These are phyloP conservation scores for Leptura quadrifasciata DNA, from an alignment of 2,888 invertebrate species.

Conservation along the genomic window DNA sequence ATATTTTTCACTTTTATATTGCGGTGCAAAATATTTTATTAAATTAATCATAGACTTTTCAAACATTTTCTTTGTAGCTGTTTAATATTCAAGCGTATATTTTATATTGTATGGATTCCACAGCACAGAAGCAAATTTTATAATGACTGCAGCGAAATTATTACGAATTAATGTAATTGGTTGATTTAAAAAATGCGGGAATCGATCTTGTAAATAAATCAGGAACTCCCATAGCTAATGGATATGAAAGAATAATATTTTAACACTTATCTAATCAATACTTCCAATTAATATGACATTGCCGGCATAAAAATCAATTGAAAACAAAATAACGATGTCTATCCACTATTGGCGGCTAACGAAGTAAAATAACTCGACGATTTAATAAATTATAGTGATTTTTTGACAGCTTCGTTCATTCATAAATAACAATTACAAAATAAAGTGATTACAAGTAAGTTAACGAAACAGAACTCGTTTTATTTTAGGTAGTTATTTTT, in stretches of 20 bases:
- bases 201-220: neutral
- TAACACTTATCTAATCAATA: neutral
- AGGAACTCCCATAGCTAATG: neutral
- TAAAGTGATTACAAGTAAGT: neutral
- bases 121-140: neutral
- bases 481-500: too few species aligned
- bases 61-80: too few species aligned
- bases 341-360: neutral
- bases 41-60: too few species aligned
- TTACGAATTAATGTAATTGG: neutral
- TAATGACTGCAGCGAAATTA: neutral
- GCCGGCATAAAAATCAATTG: neutral
- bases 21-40: too few species aligned
- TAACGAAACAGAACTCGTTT: too few species aligned
- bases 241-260: conserved; percentile 1
- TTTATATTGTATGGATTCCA: too few species aligned
- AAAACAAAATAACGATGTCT: neutral
- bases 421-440: neutral
- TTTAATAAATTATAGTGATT: neutral
- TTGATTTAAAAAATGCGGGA: neutral
- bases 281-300: neutral
- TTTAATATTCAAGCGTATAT: too few species aligned
- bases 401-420: neutral
- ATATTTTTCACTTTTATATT: too few species aligned
- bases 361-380: neutral